Base-by-base conservation (phyloP, 2,888 invertebrate species). In the Andricus curvator region DNA sequence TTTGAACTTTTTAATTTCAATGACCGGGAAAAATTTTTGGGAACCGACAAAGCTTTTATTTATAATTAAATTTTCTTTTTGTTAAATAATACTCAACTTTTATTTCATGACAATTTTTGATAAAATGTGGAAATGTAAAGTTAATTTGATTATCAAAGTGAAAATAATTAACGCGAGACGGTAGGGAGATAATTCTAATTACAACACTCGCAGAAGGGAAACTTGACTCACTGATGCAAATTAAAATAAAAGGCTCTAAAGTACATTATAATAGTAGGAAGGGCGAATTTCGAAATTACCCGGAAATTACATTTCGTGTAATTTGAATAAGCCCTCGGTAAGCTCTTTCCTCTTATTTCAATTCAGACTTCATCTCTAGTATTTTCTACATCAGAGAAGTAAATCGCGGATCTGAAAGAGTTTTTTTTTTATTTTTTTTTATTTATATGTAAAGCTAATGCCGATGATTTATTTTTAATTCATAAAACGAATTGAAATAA, bases 181-280 rank as follows among this genome's bases (percentile, higher is more conserved):
- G 29, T 29, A 29, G 51, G 33, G 33, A 13, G 33, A 56, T 74
- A 11, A 74, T 74, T 56, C 6, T 20, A 74, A 60, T 74, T 74
- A 33, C 33, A 56, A 74, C 6, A 74, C 74, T 74, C n/a, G 4
- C 33, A 51, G 56, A 60, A 29, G 51, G 48, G 56, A 56, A 29
- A 51, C 70, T 70, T 29, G 20, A 70, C 51, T 48, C 20, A 29
- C 48, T 51, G 20, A 70, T 70, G 48, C 17, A 70, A 70, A 70
- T 51, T 70, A 29, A n/a, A 6, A 70, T 70, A 29, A 51, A 70
- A 51, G 48, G 51, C 29, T 25, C 9, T 29, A n/a, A 51, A 51
- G 51, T 70, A 51, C 70, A 51, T 70, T 70, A 70, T 70, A 33
- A 70, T 29, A 8, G 70, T 51, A 37, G 74, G 51, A 33, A 74